Evolutionary conservation across 2,797 vertebrate genomes (phyloP), one percentile per base, ranked within the genome.

Genomic region (Typhlichthys eigenmanni): DNA sequence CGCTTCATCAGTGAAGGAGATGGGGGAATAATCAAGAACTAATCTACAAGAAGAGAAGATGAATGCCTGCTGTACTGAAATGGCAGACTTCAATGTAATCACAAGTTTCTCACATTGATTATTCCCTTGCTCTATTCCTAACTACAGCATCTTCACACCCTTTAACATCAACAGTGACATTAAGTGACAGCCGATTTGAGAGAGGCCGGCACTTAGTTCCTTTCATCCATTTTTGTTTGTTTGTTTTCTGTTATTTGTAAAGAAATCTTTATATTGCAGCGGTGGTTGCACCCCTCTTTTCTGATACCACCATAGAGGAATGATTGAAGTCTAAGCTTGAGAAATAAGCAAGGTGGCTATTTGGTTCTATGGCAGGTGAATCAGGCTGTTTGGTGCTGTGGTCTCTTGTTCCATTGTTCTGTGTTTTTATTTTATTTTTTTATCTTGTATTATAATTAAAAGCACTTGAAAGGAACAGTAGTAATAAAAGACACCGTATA

Each of bases 1-100:
- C 93, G 94, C 17, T 94, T 95, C 58, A 93, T 95, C 55, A 95
- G 95, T 1, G 95, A 95, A 82, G 94, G 95, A 11, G 95, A 95
- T 0, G 94, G 94, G 0, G 95, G 94, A 0, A 62, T 68, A 11
- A 88, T 95, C 66, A 95, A 95, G 83, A 90, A 81, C 79, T 95
- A 88, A 89, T 68, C 5, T 3, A 60, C 34, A 55, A 16, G 59
- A 77, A 3, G 54, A 79, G 48, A 34, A 64, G 32, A 4, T 67
- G 11, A 5, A 55, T 55, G 43, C 55, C 51, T 70, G 66, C 72
- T 57, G 71, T 61, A 57, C 69, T 73, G 49, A 75, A 69, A 67
- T 48, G 71, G 54, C 69, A 66, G 68, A 60, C 62, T 19, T 64
- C 72, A 71, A 34, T 38, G 63, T 3, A 9, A 34, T 10, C 7